These are phyloP conservation scores for Ypsolopha sequella DNA, from an alignment of 2,888 invertebrate species.

Conservation along the genomic window DNA sequence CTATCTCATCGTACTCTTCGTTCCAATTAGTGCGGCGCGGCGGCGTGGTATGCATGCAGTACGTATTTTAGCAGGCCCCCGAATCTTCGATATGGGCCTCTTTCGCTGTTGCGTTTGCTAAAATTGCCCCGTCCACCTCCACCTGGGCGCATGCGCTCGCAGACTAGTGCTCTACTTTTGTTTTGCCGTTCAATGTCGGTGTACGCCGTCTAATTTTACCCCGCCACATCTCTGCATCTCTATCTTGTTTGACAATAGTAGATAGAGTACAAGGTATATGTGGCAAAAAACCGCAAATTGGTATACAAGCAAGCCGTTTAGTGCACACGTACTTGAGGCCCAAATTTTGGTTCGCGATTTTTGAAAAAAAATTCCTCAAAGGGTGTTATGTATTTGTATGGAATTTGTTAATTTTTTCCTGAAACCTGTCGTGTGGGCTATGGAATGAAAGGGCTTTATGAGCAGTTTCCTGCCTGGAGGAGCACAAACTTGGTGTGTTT, in stretches of 20 bases:
- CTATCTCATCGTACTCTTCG: conserved; percentile 30
- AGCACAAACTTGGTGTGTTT: too few species aligned
- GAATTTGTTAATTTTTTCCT: too few species aligned
- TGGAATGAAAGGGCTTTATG: too few species aligned
- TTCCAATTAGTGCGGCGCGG: conserved; percentile 37
- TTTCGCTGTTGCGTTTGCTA: conserved; percentile 34
- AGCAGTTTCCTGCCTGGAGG: too few species aligned
- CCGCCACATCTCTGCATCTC: conserved; percentile 51
- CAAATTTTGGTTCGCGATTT: too few species aligned
- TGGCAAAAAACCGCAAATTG: too few species aligned
- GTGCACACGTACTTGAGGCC: too few species aligned
- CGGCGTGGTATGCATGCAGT: conserved; percentile 19
- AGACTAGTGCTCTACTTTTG: conserved; percentile 56
- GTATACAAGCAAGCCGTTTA: too few species aligned
- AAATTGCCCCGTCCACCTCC: conserved; percentile 28
- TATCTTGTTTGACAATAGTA: conserved; percentile 55
- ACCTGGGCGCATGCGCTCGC: conserved; percentile 46
- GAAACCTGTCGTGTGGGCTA: too few species aligned
- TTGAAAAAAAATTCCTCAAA: too few species aligned
- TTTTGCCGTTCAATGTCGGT: conserved; percentile 69
- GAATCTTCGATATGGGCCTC: conserved; percentile 39
- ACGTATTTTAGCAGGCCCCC: conserved; percentile 25
- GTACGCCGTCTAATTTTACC: conserved; percentile 66
- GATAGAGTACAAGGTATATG: too few species aligned
- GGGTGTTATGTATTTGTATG: too few species aligned